Conservation (phyloP, 2,113 vertebrate genomes). For the Oophaga pumilio region DNA sequence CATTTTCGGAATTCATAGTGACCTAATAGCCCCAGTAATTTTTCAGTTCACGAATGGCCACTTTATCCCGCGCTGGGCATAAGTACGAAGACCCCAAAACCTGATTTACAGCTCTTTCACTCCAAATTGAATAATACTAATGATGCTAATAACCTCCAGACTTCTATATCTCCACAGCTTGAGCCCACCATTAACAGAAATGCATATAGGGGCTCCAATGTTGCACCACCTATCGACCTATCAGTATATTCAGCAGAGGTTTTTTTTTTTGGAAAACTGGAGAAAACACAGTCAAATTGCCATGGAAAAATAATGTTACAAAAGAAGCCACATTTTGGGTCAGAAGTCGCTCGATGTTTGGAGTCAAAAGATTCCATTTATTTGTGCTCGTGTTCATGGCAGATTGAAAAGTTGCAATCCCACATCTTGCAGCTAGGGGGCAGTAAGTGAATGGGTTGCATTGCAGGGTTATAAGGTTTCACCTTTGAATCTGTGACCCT, state of each 20-base stretch:
- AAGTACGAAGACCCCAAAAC: no score
- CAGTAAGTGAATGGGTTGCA: background rate
- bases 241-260: background rate
- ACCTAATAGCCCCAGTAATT: no score
- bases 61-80: no score
- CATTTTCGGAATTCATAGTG: no score
- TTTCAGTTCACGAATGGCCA: no score
- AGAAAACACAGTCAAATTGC: background rate
- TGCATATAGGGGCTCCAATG: no score
- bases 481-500: background rate
- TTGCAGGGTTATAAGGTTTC: background rate
- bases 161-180: no score
- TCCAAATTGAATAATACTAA: no score
- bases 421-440: background rate
- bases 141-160: no score
- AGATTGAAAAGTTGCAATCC: background rate
- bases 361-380: background rate
- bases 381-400: background rate
- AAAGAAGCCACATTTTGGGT: background rate
- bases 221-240: background rate
- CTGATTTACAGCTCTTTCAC: no score
- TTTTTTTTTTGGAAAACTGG: background rate
- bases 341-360: background rate
- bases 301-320: background rate
- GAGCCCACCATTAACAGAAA: no score